Evolutionary conservation across 2,113 vertebrate species (phyloP).

Genomic region (Vombatus ursinus): DNA sequence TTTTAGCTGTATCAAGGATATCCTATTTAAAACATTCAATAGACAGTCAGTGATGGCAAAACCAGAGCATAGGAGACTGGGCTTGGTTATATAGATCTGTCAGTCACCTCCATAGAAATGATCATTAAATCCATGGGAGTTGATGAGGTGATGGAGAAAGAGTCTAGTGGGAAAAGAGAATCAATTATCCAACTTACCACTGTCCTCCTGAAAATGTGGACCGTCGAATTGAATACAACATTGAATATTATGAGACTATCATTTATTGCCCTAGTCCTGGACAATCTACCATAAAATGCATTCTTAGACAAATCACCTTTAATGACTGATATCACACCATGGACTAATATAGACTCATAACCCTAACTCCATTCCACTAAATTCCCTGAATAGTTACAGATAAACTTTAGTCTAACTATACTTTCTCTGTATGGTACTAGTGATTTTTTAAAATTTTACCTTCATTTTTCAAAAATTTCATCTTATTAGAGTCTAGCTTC

Average conservation of each 20-base stretch:
- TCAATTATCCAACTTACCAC: neutral
- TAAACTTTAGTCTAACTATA: neutral
- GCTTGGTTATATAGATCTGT: neutral
- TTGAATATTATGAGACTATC: neutral
- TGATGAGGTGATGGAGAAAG: neutral
- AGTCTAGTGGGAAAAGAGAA: neutral
- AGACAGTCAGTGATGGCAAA: too few relatives aligned
- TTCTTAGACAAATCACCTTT: neutral
- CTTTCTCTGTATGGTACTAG: neutral
- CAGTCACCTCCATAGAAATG: neutral
- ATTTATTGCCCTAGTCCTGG: neutral
- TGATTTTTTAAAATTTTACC: neutral
- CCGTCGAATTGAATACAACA: neutral
- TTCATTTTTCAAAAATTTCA: neutral
- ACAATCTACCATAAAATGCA: neutral
- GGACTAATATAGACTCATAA: neutral
- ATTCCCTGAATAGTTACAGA: neutral
- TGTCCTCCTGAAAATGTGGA: neutral
- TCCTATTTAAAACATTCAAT: neutral
- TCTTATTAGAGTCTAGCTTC: neutral
- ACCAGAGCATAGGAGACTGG: neutral
- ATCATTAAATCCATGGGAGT: neutral
- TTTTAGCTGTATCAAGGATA: neutral
- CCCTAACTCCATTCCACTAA: neutral
- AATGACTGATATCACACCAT: neutral